A percentile compares a stretch with the other conserved stretches of the same genome.
phyloP scores from a whole-genome alignment of 2,797 vertebrate genomes.

The Psittacula derbiana region DNA sequence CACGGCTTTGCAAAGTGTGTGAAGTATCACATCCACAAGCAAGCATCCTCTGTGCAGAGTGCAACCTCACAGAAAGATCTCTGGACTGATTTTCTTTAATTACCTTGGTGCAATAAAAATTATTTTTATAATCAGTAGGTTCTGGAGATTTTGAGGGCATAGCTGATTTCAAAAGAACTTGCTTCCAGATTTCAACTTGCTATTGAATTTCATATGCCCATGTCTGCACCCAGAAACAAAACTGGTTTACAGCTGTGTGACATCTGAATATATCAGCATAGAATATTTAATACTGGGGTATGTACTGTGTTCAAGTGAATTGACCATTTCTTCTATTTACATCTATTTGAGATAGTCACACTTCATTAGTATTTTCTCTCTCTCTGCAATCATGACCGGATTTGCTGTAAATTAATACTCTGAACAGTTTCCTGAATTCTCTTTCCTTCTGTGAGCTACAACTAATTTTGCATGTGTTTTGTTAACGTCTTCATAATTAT shows the following conservation, averaged over 20 bases:
- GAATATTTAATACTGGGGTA: neutral
- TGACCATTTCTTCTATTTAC: neutral
- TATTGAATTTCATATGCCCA: neutral
- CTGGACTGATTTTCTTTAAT: neutral
- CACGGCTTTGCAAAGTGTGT: neutral
- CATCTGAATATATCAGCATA: neutral
- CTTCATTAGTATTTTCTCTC: neutral
- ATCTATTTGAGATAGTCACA: neutral
- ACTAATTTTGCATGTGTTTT: conserved; percentile 24
- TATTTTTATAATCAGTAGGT: neutral
- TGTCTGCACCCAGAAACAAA: fast-evolving
- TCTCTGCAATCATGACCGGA: neutral
- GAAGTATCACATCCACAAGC: neutral
- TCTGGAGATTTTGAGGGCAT: neutral
- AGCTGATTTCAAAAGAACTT: neutral
- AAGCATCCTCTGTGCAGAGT: neutral
- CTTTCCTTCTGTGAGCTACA: conserved; percentile 1
- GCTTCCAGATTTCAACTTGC: neutral
- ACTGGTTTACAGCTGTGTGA: neutral
- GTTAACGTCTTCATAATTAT: conserved; percentile 51
- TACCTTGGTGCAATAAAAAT: neutral
- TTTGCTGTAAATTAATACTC: neutral
- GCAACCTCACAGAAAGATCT: neutral
- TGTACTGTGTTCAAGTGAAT: neutral
- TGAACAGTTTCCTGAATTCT: neutral